Evolutionary conservation across 2,113 vertebrate genomes (phyloP).

Genomic region (Solea senegalensis): DNA sequence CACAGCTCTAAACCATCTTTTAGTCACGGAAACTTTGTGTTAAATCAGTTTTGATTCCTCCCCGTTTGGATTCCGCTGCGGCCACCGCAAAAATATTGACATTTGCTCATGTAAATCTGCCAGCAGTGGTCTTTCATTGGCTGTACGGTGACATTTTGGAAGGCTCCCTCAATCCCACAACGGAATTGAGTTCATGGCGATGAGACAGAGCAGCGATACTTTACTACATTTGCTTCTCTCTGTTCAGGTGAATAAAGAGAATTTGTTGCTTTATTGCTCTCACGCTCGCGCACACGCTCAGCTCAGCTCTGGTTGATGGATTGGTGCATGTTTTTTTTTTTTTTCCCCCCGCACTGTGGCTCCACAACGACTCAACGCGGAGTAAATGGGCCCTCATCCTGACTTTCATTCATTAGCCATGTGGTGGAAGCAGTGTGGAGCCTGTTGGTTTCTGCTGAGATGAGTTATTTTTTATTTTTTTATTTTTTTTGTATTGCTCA

Average conservation of each 20-base stretch:
- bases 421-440: neutral
- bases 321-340: conserved; percentile 28
- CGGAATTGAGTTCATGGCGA: conserved; percentile 42
- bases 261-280: conserved; percentile 1
- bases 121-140: conserved; percentile 52
- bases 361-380: conserved; percentile 37
- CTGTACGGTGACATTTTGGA: conserved; percentile 67
- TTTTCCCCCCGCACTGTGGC: conserved; percentile 1
- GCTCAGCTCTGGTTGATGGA: conserved; percentile 45
- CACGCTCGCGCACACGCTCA: neutral
- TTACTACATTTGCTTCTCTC: conserved; percentile 20
- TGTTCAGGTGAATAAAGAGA: conserved; percentile 37
- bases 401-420: conserved; percentile 49
- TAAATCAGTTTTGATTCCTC: neutral
- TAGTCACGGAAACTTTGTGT: neutral
- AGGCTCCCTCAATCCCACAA: conserved; percentile 32
- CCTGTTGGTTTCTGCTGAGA: neutral
- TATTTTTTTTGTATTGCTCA: neutral
- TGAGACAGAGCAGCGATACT: conserved; percentile 21
- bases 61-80: conserved; percentile 7
- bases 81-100: conserved; percentile 49
- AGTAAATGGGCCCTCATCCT: conserved; percentile 52
- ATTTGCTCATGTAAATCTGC: conserved; percentile 73
- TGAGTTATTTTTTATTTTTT: neutral
- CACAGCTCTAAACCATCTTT: neutral